These are phyloP conservation scores for Heteronetta atricapilla DNA, from an alignment of 2,113 vertebrate genomes.

Conservation along the genomic window DNA sequence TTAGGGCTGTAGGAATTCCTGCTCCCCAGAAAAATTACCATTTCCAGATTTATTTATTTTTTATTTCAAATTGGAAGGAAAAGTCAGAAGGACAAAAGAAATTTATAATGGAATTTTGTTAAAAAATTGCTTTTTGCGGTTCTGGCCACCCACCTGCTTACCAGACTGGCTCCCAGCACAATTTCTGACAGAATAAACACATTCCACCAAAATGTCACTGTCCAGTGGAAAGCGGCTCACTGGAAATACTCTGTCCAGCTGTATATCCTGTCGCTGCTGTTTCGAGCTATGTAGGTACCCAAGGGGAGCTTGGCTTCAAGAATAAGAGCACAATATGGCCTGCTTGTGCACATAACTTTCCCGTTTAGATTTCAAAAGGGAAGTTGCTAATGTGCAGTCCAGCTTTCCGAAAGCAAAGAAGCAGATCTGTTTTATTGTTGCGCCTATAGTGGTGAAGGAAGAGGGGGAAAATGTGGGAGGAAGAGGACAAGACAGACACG, in stretches of 20 bases:
- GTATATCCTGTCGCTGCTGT: not conserved
- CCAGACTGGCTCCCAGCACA: not conserved
- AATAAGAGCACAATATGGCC: not conserved
- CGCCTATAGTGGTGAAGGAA: not conserved
- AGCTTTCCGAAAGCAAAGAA: not conserved
- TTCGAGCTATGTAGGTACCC: not conserved
- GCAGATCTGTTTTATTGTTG: not conserved
- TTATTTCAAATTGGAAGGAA: conserved; percentile 31
- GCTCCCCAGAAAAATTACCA: conserved; percentile 11
- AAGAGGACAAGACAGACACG: not conserved
- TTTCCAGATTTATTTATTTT: conserved; percentile 43
- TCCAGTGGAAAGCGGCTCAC: not conserved
- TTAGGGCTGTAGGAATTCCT: conserved; percentile 37
- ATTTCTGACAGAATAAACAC: conserved; percentile 2
- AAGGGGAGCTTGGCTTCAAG: not conserved
- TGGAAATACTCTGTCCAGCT: conserved; percentile 14
- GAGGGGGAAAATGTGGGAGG: not conserved
- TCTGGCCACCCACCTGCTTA: conserved; percentile 38
- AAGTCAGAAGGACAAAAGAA: conserved; percentile 14
- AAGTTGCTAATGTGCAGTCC: not conserved
- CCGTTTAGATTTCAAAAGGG: conserved; percentile 26
- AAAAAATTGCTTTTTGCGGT: not conserved
- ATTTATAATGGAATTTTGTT: not conserved
- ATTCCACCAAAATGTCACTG: conserved; percentile 35
- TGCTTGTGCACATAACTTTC: conserved; percentile 1